A percentile compares a stretch with the other conserved stretches of the same genome.
These are phyloP conservation scores for Araneus ventricosus DNA, from an alignment of 1,140 invertebrate species.

Conservation along the genomic window DNA sequence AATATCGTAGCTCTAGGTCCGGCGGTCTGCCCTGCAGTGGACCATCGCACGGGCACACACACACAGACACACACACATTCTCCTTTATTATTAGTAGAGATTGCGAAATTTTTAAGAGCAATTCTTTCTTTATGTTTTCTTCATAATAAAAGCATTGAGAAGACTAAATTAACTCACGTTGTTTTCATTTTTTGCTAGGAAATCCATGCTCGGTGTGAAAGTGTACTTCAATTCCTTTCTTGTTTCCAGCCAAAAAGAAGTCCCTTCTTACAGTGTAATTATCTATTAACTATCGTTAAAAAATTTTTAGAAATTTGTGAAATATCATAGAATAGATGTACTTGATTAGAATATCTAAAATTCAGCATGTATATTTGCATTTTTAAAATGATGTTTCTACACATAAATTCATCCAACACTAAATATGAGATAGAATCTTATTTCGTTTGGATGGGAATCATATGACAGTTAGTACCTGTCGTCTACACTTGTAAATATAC, in stretches of 20 bases:
- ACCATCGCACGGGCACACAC: too few species aligned
- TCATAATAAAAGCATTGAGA: background rate
- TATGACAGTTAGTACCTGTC: too few species aligned
- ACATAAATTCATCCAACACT: background rate
- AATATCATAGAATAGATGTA: background rate
- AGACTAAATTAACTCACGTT: background rate
- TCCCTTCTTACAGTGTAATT: slow-evolving; percentile 58
- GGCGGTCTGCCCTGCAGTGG: too few species aligned
- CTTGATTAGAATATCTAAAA: background rate
- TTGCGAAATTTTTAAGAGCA: background rate
- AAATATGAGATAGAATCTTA: background rate
- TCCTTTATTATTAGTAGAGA: too few species aligned
- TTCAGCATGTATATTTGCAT: background rate
- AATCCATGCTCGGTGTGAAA: slow-evolving; percentile 66
- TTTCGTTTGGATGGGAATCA: too few species aligned
- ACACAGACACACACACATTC: too few species aligned
- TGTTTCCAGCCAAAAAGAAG: slow-evolving; percentile 46
- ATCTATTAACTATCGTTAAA: background rate
- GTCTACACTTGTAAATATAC: too few species aligned
- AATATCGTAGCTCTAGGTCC: too few species aligned
- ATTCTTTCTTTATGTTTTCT: background rate
- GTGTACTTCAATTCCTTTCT: slow-evolving; percentile 61
- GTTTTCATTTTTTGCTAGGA: slow-evolving; percentile 30
- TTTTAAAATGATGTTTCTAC: background rate
- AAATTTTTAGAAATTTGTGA: background rate